Evolutionary conservation across 2,113 vertebrate genomes (phyloP).

Genomic region (Pollimyrus isidori): DNA sequence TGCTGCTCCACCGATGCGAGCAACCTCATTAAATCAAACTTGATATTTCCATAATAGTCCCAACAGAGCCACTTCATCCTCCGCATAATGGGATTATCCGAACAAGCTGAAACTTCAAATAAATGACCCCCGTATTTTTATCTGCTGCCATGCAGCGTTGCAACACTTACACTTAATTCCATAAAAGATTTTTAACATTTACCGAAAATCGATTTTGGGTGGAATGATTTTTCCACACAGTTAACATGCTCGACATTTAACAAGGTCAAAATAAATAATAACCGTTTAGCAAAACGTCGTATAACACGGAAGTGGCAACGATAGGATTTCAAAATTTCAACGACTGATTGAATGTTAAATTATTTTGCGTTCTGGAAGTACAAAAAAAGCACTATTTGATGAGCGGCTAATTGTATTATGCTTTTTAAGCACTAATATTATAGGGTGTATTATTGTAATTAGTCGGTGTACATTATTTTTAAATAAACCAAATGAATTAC

Average conservation of each 20-base stretch:
- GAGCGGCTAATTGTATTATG: slow-evolving; percentile 30
- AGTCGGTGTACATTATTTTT: slow-evolving; percentile 20
- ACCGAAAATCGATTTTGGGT: slow-evolving; percentile 54
- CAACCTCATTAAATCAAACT: slow-evolving; percentile 91
- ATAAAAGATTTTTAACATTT: slow-evolving; percentile 53
- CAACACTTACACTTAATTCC: slow-evolving; percentile 52
- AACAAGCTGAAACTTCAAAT: slow-evolving; percentile 80
- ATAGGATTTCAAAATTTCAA: slow-evolving; percentile 38
- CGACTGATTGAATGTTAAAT: slow-evolving; percentile 59
- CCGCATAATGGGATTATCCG: slow-evolving; percentile 84
- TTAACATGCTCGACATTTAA: slow-evolving; percentile 34
- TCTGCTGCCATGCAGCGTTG: slow-evolving; percentile 60
- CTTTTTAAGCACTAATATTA: slow-evolving; percentile 17
- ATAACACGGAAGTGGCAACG: slow-evolving; percentile 38
- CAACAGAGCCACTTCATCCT: slow-evolving; percentile 79
- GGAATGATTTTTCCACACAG: slow-evolving; percentile 46
- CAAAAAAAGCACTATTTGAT: slow-evolving; percentile 39
- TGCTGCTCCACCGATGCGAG: slow-evolving; percentile 81
- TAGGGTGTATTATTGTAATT: slow-evolving; percentile 15
- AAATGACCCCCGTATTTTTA: slow-evolving; percentile 79
- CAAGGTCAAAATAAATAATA: slow-evolving; percentile 45
- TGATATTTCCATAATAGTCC: slow-evolving; percentile 92
- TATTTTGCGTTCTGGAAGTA: slow-evolving; percentile 45
- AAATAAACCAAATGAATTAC: slow-evolving; percentile 38
- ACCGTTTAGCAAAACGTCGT: slow-evolving; percentile 37